Conservation (phyloP, 1,140 invertebrate species). For the Acromyrmex heyeri region DNA sequence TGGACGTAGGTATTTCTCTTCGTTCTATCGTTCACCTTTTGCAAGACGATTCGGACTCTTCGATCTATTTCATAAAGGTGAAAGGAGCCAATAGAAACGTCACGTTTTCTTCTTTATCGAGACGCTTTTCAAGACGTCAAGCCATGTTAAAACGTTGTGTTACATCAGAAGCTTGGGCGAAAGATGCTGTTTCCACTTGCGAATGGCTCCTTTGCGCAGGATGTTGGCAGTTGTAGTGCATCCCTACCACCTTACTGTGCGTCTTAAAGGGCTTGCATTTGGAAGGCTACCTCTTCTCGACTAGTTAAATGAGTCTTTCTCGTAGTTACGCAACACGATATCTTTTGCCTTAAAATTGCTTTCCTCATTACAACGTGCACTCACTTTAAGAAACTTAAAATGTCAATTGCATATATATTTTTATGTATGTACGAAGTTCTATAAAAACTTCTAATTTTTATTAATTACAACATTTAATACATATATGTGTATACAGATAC, state of each 20-base stretch:
- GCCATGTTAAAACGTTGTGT: constrained; percentile 55
- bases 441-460: not conserved
- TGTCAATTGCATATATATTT: not conserved
- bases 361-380: not conserved
- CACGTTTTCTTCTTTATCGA: constrained; percentile 39
- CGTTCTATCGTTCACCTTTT: constrained; percentile 37
- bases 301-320: constrained; percentile 42
- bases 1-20: constrained; percentile 51
- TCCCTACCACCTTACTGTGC: constrained; percentile 27
- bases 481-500: too few species aligned
- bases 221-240: constrained; percentile 45
- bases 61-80: constrained; percentile 52
- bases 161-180: constrained; percentile 38
- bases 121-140: constrained; percentile 52
- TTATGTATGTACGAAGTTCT: not conserved
- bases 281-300: constrained; percentile 27
- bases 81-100: constrained; percentile 58
- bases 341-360: constrained; percentile 16
- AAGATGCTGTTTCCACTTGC: constrained; percentile 44
- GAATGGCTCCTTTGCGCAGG: constrained; percentile 25
- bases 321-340: constrained; percentile 43
- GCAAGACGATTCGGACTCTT: constrained; percentile 49
- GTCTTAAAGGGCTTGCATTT: constrained; percentile 49
- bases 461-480: not conserved
- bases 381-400: not conserved